Evolutionary conservation across 2,113 vertebrate species (phyloP).

Genomic region (Brachypteracias leptosomus): DNA sequence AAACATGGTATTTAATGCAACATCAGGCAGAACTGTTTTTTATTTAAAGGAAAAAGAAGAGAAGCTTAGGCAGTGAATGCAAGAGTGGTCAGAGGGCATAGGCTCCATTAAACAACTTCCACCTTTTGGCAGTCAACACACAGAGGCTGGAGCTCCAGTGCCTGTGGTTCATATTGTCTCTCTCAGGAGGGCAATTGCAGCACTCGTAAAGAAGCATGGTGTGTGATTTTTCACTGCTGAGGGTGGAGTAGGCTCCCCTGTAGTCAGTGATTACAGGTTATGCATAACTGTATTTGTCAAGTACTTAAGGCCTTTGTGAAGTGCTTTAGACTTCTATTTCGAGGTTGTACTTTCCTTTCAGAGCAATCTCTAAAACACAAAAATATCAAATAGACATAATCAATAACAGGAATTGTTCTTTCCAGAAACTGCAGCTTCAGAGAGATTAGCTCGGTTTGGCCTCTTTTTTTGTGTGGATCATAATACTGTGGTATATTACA

Average conservation of each 20-base stretch:
- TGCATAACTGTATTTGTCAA: conserved; percentile 33
- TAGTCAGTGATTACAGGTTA: conserved; percentile 33
- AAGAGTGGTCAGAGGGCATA: background rate
- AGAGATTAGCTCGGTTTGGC: conserved; percentile 1
- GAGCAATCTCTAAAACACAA: background rate
- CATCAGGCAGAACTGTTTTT: background rate
- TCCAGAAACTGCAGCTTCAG: background rate
- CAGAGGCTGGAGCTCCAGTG: background rate
- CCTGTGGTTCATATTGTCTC: background rate
- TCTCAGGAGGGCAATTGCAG: background rate
- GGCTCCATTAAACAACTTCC: background rate
- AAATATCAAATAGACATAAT: conserved; percentile 32
- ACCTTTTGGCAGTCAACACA: background rate
- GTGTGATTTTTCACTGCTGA: background rate
- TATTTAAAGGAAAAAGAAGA: background rate
- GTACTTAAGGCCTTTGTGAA: background rate
- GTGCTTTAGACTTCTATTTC: conserved; percentile 16
- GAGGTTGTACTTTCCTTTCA: background rate
- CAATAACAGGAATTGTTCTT: conserved; percentile 34
- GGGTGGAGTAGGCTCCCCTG: background rate
- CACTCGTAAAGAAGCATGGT: background rate
- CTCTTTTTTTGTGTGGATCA: background rate
- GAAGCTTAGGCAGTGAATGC: background rate
- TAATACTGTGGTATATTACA: background rate
- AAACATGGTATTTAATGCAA: background rate